These are phyloP conservation scores for Butorides virescens DNA, from an alignment of 2,113 vertebrate genomes.

Conservation along the genomic window DNA sequence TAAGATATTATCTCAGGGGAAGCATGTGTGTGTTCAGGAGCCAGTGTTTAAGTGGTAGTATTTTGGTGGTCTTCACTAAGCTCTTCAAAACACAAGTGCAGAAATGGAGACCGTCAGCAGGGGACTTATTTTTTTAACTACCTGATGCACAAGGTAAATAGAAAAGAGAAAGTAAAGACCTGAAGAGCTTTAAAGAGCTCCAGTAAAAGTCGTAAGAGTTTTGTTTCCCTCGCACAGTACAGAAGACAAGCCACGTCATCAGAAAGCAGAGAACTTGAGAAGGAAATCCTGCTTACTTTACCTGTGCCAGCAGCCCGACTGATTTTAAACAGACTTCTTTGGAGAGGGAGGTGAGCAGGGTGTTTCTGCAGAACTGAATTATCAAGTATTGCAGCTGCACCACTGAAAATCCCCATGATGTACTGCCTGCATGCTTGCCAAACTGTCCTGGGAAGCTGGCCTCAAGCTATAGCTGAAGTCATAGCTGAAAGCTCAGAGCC, in stretches of 20 bases:
- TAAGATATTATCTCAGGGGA: neutral
- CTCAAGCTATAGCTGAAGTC: slow-evolving; percentile 8
- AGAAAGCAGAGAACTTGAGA: neutral
- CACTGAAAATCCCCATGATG: neutral
- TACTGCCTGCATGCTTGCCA: neutral
- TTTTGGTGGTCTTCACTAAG: slow-evolving; percentile 4
- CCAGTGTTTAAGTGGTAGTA: neutral
- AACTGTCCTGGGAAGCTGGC: slow-evolving; percentile 27
- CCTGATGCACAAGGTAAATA: neutral
- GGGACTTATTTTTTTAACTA: neutral
- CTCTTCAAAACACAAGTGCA: neutral
- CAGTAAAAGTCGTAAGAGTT: neutral
- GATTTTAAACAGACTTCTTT: neutral
- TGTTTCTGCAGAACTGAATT: slow-evolving; percentile 19
- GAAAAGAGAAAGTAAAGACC: neutral
- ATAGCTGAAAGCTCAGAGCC: neutral
- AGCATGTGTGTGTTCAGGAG: neutral
- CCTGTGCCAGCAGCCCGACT: neutral
- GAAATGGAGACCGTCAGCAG: neutral
- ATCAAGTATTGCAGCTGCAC: neutral
- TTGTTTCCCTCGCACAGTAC: neutral
- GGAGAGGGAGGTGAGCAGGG: neutral
- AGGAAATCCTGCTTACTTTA: slow-evolving; percentile 10
- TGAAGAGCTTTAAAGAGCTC: neutral
- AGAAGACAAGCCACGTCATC: neutral